These are phyloP conservation scores for Corythaixoides concolor DNA, from an alignment of 2,113 vertebrate species.

Conservation along the genomic window DNA sequence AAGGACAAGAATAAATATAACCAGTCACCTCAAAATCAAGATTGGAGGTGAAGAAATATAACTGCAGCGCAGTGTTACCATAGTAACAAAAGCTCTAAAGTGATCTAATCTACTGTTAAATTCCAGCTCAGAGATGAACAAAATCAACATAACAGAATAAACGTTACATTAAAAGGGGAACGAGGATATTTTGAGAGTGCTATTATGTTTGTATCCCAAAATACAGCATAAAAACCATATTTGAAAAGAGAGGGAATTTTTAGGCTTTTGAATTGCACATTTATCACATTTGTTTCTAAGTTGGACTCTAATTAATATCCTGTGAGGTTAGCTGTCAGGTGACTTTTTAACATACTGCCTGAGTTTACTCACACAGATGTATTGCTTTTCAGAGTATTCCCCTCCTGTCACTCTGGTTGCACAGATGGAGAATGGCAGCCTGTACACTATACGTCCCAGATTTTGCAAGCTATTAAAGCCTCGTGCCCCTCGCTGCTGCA, in stretches of 20 bases:
- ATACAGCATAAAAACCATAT: neutral
- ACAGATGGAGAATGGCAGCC: neutral
- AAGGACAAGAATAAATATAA: conserved; percentile 68
- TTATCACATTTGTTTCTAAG: neutral
- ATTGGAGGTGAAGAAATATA: conserved; percentile 68
- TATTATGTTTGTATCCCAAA: conserved; percentile 23
- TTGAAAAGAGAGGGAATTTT: neutral
- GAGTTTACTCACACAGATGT: neutral
- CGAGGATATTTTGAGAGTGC: conserved; percentile 23
- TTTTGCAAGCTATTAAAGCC: neutral
- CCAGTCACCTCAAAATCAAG: conserved; percentile 63
- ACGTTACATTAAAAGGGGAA: conserved; percentile 25
- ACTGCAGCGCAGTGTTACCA: conserved; percentile 64
- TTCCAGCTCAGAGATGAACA: conserved; percentile 67
- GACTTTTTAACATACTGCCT: neutral
- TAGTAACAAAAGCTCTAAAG: conserved; percentile 74
- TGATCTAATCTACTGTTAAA: conserved; percentile 75
- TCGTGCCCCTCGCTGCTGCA: neutral
- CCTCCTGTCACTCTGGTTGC: neutral
- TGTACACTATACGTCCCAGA: neutral
- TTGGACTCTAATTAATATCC: conserved; percentile 8
- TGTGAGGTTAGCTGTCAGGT: neutral
- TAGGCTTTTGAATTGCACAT: neutral
- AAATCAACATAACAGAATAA: conserved; percentile 70
- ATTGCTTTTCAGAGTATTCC: neutral